Base-by-base conservation (phyloP, 2,888 invertebrate genomes). In the Coleophora flavipennella region DNA sequence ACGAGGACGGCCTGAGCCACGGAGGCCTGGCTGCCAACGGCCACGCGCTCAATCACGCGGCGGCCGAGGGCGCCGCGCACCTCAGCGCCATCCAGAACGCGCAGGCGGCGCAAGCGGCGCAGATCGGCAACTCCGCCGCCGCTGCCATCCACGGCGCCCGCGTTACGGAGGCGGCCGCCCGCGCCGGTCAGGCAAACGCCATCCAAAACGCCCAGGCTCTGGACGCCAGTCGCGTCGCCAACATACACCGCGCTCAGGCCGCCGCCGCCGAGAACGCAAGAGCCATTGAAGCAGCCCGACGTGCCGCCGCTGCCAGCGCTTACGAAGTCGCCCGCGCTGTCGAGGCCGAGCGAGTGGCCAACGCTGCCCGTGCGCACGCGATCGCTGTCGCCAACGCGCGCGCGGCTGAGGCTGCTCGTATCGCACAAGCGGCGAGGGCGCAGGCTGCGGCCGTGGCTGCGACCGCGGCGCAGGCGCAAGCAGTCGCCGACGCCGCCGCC, bases 71-170 rank as follows among this genome's bases (percentile, higher is more conserved):
- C 8, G 80, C 80, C 14, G 77, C 83, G 31, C 83, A 80, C 38
- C 73, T 83, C 35, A 79, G 76, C 41, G 80, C 81, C 31, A 80
- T 81, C 44, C 81, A 83, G 44, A 81, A 81, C 55, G 81, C 83
- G 1, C 83, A 81, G 42, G 83, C 83, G 10, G 79, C 68, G 9
- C 80, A 78, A 11, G 83, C 72, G 1, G 62, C 80, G 2, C 72
- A 79, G 44, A 79, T 83, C 49, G 78, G 70, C 14, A 76, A 81
- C 55, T 64, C 80, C 0, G 83, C 83, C 33, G 77, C 79, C 10
- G 78, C 77, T 20, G 83, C 79, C 29, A 83, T 83, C 50, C 80
- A 81, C 41, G 78, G 79, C 0, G 83, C 83, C 2, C 76, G 81
- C 10, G 73, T 66, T 10, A 59, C 80, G 4, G 83, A 83, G 48